Evolutionary conservation across 2,797 vertebrate species (phyloP), one percentile per base, ranked within the genome.

Genomic region (Moxostoma hubbsi): DNA sequence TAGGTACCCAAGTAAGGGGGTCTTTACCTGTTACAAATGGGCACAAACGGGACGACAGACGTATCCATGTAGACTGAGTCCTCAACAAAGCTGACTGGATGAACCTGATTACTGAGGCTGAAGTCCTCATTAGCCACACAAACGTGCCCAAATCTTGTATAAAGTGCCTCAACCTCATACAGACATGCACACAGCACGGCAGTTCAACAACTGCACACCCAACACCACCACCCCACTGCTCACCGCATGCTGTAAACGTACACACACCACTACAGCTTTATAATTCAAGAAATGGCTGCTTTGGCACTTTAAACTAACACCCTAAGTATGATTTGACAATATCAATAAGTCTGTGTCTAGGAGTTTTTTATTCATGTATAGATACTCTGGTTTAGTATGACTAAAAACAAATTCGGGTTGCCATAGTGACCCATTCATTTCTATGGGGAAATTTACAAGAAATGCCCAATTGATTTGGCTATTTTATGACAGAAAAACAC

Each of bases 61-160:
- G 94, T 94, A 93, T 94, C 95, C 95, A 95, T 95, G 95, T 93
- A 95, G 95, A 95, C 87, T 85, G 94, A 95, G 92, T 95, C 91
- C 93, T 96, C 95, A 86, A 95, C 81, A 83, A 77, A 93, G 93
- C 83, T 86, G 92, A 96, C 79, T 73, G 92, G 90, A 85, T 94
- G 94, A 87, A 96, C 93, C 94, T 96, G 95, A 84, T 94, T 18
- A 18, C 18, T 18, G 18, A 18, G 95, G 81, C 87, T 89, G 88
- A 95, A 89, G 89, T 92, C 94, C 87, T 94, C 90, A 82, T 94
- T 92, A 89, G 93, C 90, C 87, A 95, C 93, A 94, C 93, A 90
- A 86, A 82, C 87, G 90, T 92, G 86, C 93, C 93, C 91, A 92
- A 86, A 87, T 92, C 92, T 88, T 92, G 94, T 91, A 96, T 82